A percentile compares a stretch with the other conserved stretches of the same genome.
phyloP scores from a whole-genome alignment of 1,140 invertebrate genomes.

The Acyrthosiphon pisum region DNA sequence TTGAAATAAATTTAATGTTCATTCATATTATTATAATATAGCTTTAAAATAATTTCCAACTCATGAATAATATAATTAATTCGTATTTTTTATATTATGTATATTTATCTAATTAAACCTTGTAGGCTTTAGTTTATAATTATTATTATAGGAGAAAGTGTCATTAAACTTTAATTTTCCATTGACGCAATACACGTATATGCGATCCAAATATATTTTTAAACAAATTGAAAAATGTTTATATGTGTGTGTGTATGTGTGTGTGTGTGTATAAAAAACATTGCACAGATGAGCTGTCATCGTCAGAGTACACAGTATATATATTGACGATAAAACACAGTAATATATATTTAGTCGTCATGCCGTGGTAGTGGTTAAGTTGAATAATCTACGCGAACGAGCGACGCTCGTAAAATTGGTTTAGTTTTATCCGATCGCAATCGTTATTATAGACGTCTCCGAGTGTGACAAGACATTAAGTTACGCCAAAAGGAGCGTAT shows the following conservation, averaged over 20 bases:
- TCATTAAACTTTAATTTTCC: neutral
- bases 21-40: neutral
- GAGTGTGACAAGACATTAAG: neutral
- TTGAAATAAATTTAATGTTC: conserved; percentile 18
- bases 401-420: neutral
- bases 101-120: neutral
- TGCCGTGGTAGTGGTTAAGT: neutral
- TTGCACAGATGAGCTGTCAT: neutral
- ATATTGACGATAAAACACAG: neutral
- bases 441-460: neutral
- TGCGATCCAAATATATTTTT: neutral
- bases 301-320: neutral
- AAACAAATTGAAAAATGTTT: neutral
- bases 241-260: neutral
- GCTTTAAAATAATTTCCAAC: neutral
- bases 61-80: conserved; percentile 6
- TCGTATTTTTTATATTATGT: neutral
- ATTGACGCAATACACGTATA: neutral
- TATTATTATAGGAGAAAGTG: neutral
- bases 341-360: neutral
- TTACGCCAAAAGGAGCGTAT: neutral
- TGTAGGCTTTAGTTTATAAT: neutral
- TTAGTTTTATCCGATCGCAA: neutral
- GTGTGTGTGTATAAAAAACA: neutral
- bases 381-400: neutral